Base-by-base conservation (phyloP, 2,113 vertebrate species). In the Nothobranchius kuhntae region DNA sequence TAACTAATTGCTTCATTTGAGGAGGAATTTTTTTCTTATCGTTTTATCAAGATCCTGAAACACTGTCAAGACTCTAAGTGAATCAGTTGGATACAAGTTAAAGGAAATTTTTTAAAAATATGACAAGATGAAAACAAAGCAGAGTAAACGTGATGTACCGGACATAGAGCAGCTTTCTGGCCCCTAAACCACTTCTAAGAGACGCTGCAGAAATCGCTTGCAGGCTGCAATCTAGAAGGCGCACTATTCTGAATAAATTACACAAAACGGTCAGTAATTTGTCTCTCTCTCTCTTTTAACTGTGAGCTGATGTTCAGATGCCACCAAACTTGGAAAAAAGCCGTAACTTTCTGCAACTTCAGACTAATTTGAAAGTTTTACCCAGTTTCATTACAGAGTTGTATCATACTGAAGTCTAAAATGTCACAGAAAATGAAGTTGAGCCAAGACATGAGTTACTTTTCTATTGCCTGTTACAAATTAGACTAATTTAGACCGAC, bases 241-340 rank as follows among this genome's bases (percentile, higher is more conserved):
- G 86, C 71, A 46, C 70, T 86, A 77, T 87, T 91, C 81, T 77
- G 92, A 90, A 91, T 93, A 93, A 89, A 91, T 93, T 91, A 91
- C 77, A 86, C 85, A 85, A 89, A 30, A 92, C 90, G 84, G 88
- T 76, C 84, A 85, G 88, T 89, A 92, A 91, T 92, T 93, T 89
- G 78, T 81, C 83, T 82, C 73, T 87, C 57, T 9, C 38, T 40
- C 38, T 40, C 38, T 68, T 30, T 30, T 30, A 3, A 30, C 30
- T 30, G 30, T 30, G 30, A 3, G 30, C 4, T 30, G 30, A 30
- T 30, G 75, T 68, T 82, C 87, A 91, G 85, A 92, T 92, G 90
- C 78, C 83, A 24, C 73, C 73, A 65, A 73, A 52, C 62, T 74
- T 69, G 61, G 68, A 30, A 30, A 65, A 68, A 56, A 71, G 71